Evolutionary conservation across 2,888 invertebrate genomes (phyloP), one percentile per base, ranked within the genome.

Genomic region (Ennomos erosarius): DNA sequence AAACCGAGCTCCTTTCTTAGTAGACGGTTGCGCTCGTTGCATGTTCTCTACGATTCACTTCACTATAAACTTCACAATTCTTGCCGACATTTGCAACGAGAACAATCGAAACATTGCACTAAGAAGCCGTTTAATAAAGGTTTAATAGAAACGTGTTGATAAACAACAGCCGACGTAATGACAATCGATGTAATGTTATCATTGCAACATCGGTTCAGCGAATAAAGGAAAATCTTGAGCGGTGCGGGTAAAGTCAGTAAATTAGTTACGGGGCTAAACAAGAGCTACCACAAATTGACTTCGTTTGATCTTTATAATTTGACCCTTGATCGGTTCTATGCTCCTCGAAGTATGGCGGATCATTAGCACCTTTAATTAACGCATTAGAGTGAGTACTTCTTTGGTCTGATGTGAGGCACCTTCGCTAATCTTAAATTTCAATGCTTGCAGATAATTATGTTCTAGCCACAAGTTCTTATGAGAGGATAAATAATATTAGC

Each of bases 1-100:
- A 92, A 92, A 90, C 90, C 84, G 78, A 89, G 84, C 90, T 89
- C 91, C 92, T 91, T 92, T 90, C 91, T 83, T 85, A 91, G 87
- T 79, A 73, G 78, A 79, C 81, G 76, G 81, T 85, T 87, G 85
- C 87, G 82, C 81, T 82, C 79, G 78, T 79, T 84, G 80, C 78
- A 80, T 78, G 78, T 83, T 84, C 78, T 82, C 79, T 74, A 79
- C 81, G 76, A 78, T 78, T 78, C 68, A 67, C 74, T 76, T 73
- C 72, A 70, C 75, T 73, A 72, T 69, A 64, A 71, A 70, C 59
- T 70, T 72, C 68, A 68, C 61, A 59, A 63, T 52, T 55, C 58
- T 57, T 51, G 61, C 62, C 47, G 64, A 59, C 62, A 61, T 50
- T 63, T 62, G 54, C 62, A 68, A 59, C 46, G 53, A 60, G 58